Conservation (phyloP, 2,113 vertebrate species). For the Cacatua alba region DNA sequence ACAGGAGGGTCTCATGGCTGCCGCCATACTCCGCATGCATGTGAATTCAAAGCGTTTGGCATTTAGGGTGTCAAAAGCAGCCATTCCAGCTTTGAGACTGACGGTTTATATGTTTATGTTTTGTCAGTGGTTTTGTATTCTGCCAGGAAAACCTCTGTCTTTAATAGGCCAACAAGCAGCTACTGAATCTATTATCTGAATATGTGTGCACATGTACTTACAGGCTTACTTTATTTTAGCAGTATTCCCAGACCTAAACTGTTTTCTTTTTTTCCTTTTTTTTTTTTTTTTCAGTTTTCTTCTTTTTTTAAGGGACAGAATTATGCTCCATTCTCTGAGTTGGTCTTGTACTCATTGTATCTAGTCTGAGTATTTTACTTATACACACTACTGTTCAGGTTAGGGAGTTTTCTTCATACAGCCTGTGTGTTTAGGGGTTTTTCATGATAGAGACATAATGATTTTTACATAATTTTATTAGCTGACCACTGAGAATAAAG, state of each 20-base stretch:
- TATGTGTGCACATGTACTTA: not conserved
- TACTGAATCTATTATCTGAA: not conserved
- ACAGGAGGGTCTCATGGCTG: not conserved
- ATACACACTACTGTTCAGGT: not conserved
- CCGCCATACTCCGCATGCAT: not conserved
- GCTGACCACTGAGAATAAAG: not conserved
- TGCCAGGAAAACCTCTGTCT: not conserved
- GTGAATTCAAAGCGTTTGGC: not conserved
- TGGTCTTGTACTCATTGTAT: not conserved
- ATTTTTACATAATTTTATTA: not conserved
- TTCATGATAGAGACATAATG: not conserved
- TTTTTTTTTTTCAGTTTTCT: not conserved
- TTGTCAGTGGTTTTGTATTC: not conserved
- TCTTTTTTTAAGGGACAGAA: not conserved
- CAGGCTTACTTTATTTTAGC: not conserved
- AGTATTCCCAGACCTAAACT: not conserved
- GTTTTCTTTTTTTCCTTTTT: rapidly evolving
- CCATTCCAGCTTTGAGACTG: not conserved
- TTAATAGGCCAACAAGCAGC: not conserved
- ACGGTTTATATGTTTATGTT: not conserved
- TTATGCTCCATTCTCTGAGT: not conserved
- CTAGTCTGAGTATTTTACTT: not conserved
- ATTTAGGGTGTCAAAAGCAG: not conserved
- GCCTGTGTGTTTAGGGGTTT: not conserved
- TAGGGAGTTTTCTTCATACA: not conserved